phyloP scores from a whole-genome alignment of 2,888 invertebrate genomes.

The Gryllus longicercus region DNA sequence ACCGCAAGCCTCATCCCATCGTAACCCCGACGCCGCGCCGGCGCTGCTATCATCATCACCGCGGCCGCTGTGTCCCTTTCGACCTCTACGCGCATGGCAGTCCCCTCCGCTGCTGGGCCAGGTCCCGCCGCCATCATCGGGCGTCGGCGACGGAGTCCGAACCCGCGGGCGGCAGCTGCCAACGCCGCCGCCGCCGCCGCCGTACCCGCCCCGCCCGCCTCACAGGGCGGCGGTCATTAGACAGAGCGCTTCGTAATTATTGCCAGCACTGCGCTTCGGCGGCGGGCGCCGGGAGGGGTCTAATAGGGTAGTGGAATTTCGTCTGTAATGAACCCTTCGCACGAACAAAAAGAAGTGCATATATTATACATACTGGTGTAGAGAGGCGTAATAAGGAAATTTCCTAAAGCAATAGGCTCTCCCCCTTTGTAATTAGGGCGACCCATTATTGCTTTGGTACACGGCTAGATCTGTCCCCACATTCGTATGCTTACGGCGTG shows the following conservation, averaged over 20 bases:
- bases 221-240: not conserved
- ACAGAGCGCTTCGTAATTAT: not conserved
- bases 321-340: not conserved
- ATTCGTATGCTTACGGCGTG: conserved; percentile 5
- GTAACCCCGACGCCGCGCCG: too few relatives aligned
- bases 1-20: too few relatives aligned
- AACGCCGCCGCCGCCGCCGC: too few relatives aligned
- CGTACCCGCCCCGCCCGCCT: not conserved
- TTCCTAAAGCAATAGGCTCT: not conserved
- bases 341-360: conserved; percentile 2
- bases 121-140: too few relatives aligned
- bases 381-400: not conserved
- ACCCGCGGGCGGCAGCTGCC: not conserved
- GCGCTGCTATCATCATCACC: too few relatives aligned
- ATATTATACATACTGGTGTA: not conserved
- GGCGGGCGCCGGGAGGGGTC: not conserved
- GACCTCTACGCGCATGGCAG: too few relatives aligned
- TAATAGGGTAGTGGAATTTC: not conserved
- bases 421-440: not conserved
- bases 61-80: too few relatives aligned
- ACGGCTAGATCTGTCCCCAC: not conserved
- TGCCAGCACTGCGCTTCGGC: conserved; percentile 2
- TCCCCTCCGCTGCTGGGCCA: too few relatives aligned
- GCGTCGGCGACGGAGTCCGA: not conserved
- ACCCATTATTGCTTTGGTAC: not conserved